A percentile compares a stretch with the other conserved stretches of the same genome.
Evolutionary conservation across 1,140 invertebrate genomes (phyloP).

Genomic region (Diorhabda sublineata): DNA sequence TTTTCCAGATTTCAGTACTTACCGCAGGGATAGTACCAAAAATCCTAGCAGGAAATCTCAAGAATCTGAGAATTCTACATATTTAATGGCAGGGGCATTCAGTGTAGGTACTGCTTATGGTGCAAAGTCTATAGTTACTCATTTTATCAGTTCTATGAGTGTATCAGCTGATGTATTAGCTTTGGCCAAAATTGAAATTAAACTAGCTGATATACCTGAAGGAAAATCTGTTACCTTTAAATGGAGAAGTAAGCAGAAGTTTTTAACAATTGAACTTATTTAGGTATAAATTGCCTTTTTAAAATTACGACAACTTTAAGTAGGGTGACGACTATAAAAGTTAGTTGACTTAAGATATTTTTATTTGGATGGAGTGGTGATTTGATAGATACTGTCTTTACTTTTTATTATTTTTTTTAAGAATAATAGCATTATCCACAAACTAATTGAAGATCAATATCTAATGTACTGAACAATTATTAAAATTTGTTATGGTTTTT

Average conservation of each 20-base stretch:
- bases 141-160: constrained; percentile 73
- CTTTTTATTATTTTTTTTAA: neutral
- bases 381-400: neutral
- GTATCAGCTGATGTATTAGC: constrained; percentile 94
- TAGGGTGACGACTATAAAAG: neutral
- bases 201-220: constrained; percentile 83
- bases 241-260: constrained; percentile 75
- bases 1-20: no score
- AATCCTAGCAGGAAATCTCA: no score
- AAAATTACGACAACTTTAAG: neutral
- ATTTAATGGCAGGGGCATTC: no score
- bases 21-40: no score
- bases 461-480: neutral
- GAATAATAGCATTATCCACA: neutral
- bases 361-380: neutral
- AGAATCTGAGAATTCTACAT: no score
- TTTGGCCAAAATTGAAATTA: constrained; percentile 93
- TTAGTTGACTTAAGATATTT: neutral
- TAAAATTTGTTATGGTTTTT: neutral
- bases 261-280: neutral
- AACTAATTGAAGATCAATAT: neutral
- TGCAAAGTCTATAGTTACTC: constrained; percentile 74
- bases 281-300: neutral
- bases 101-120: constrained; percentile 73
- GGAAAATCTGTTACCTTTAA: constrained; percentile 95